Conservation (phyloP, 2,113 vertebrate species). For the Cacatua alba region DNA sequence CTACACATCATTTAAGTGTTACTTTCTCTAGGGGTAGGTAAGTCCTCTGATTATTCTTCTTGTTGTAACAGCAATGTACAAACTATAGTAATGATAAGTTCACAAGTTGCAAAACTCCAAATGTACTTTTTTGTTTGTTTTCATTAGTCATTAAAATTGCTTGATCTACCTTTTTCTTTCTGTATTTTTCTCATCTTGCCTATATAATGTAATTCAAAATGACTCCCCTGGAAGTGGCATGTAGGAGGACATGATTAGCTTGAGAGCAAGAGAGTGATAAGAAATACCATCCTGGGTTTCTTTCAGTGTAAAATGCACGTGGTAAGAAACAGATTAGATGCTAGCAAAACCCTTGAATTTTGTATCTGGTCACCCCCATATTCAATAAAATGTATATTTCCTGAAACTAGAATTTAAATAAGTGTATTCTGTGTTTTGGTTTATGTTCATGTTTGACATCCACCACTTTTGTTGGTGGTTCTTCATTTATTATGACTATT, state of each 20-base stretch:
- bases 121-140: neutral
- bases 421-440: neutral
- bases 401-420: neutral
- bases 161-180: neutral
- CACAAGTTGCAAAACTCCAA: neutral
- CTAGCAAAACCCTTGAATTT: neutral
- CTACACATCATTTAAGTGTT: neutral
- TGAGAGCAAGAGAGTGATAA: neutral
- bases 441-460: neutral
- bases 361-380: neutral
- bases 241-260: neutral
- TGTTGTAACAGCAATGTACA: neutral
- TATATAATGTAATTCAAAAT: neutral
- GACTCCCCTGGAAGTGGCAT: neutral
- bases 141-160: neutral
- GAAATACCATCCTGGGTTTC: neutral
- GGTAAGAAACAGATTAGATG: neutral
- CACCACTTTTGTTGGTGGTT: neutral
- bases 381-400: neutral
- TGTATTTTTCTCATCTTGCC: neutral
- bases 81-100: neutral
- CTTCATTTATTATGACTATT: neutral
- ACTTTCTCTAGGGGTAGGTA: neutral
- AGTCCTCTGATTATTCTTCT: neutral
- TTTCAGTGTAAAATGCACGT: neutral